Percentiles rank a stretch among this genome's conserved stretches.
Conservation (phyloP, 2,113 vertebrate species). For the Periophthalmus modestus region DNA sequence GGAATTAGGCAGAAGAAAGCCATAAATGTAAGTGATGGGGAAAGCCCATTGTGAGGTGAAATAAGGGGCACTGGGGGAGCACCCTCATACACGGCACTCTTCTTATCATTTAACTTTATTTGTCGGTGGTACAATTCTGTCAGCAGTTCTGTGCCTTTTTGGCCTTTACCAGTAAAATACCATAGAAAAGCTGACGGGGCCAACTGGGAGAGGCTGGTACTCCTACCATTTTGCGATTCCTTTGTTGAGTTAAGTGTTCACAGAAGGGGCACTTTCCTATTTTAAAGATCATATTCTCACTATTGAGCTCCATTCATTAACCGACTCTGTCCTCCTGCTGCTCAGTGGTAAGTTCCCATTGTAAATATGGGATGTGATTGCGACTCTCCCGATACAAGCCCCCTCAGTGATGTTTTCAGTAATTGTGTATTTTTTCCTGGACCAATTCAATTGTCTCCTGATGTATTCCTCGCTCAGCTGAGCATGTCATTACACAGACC, state of each 20-base stretch:
- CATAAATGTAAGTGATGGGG: conserved; percentile 64
- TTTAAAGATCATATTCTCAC: conserved; percentile 23
- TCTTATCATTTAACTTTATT: conserved; percentile 72
- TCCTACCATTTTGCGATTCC: conserved; percentile 39
- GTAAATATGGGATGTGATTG: conserved; percentile 26
- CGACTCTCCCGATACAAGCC: conserved; percentile 2
- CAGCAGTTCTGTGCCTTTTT: conserved; percentile 63
- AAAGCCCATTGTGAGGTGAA: conserved; percentile 62
- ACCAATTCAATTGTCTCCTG: conserved; percentile 61
- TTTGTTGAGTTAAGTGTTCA: conserved; percentile 23
- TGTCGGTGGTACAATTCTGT: conserved; percentile 69
- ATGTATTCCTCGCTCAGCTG: conserved; percentile 59
- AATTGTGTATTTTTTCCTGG: conserved; percentile 58
- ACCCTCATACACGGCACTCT: conserved; percentile 49
- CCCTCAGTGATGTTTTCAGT: conserved; percentile 39
- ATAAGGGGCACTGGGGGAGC: conserved; percentile 56
- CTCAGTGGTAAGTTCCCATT: conserved; percentile 9
- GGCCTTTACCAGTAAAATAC: conserved; percentile 66
- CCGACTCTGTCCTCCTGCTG: conserved; percentile 14
- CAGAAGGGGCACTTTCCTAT: conserved; percentile 31
- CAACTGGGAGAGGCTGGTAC: conserved; percentile 29
- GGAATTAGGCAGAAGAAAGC: conserved; percentile 30
- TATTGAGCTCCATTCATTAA: conserved; percentile 17
- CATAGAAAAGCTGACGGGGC: conserved; percentile 61
- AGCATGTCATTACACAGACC: conserved; percentile 62